Conservation (phyloP, 2,797 vertebrate genomes). For the Thaleichthys pacificus region DNA sequence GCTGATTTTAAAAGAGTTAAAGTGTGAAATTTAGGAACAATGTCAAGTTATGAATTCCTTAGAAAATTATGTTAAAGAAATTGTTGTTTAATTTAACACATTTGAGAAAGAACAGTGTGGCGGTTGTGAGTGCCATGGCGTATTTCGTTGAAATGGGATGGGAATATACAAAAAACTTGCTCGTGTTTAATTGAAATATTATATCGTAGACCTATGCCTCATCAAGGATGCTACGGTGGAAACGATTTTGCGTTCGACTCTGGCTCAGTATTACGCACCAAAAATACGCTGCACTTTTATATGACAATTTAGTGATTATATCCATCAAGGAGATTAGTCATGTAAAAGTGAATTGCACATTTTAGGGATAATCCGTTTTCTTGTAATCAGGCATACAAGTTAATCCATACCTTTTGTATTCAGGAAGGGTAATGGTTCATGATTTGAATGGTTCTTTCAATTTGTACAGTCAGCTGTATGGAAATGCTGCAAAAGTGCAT, state of each 20-base stretch:
- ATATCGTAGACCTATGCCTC: neutral
- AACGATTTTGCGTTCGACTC: neutral
- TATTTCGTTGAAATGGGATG: neutral
- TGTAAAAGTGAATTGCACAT: no score
- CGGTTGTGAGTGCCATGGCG: neutral
- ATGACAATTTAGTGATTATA: neutral
- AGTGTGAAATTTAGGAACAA: neutral
- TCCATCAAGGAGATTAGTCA: no score
- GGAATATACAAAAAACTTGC: no score
- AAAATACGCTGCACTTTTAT: neutral
- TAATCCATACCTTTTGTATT: neutral
- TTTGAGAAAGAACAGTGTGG: no score
- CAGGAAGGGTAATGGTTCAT: neutral
- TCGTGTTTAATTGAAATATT: no score
- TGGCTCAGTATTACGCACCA: neutral
- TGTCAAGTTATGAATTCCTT: no score
- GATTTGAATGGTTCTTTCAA: no score
- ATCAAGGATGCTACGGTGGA: neutral
- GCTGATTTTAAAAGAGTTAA: neutral
- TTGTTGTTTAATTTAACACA: no score
- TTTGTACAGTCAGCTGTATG: neutral
- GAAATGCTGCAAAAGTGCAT: neutral
- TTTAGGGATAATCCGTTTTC: neutral
- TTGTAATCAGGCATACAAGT: neutral
- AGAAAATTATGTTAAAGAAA: no score